Evolutionary conservation across 2,113 vertebrate species (phyloP).

Genomic region (Catagonus wagneri): DNA sequence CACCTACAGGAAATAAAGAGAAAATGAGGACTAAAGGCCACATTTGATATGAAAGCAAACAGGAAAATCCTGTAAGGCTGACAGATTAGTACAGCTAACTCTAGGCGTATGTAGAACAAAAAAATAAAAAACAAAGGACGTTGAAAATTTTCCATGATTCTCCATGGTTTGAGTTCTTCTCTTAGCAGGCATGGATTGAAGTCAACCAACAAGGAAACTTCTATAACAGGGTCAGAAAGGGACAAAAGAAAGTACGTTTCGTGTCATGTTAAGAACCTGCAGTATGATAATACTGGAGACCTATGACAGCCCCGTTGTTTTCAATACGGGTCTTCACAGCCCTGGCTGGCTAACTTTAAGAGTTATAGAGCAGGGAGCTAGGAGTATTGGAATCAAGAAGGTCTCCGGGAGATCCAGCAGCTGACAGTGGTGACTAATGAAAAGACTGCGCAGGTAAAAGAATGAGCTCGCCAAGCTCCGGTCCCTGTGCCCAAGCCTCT

Average conservation of each 20-base stretch:
- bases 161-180: constrained; percentile 22
- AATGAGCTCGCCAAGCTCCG: neutral
- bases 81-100: constrained; percentile 57
- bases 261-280: neutral
- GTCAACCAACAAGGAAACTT: neutral
- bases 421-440: neutral
- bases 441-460: neutral
- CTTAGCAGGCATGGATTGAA: neutral
- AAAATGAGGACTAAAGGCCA: constrained; percentile 51
- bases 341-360: neutral
- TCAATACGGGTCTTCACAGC: neutral
- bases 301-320: neutral
- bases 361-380: neutral
- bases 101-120: constrained; percentile 46
- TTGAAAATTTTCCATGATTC: constrained; percentile 42
- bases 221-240: neutral
- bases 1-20: constrained; percentile 72
- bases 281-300: neutral
- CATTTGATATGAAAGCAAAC: constrained; percentile 68
- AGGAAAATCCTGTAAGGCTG: constrained; percentile 43
- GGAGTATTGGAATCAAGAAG: neutral
- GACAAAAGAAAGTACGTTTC: neutral
- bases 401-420: neutral
- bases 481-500: neutral
- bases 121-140: constrained; percentile 36